Conservation (phyloP, 2,888 invertebrate species). For the Diplazon laetatorius region DNA sequence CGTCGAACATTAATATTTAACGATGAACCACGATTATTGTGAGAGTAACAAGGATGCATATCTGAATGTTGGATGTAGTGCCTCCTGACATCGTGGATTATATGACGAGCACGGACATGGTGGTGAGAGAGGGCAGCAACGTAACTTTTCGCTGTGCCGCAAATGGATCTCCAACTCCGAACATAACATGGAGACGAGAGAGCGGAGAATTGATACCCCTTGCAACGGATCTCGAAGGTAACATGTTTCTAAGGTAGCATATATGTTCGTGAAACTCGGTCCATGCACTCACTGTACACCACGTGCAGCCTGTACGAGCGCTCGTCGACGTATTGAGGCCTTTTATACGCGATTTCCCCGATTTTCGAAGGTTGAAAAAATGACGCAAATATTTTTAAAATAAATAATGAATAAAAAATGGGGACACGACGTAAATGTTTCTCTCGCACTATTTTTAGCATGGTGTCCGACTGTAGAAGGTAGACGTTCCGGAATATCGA, state of each 20-base stretch:
- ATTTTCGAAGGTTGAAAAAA: no score
- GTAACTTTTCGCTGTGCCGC: constrained; percentile 91
- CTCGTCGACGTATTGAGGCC: no score
- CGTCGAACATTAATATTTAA: no score
- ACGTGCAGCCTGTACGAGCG: no score
- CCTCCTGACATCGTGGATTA: constrained; percentile 91
- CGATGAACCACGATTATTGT: background rate
- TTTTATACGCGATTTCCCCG: no score
- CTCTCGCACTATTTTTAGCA: no score
- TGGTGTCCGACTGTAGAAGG: no score
- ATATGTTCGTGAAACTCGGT: background rate
- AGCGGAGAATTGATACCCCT: constrained; percentile 86
- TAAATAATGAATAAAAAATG: no score
- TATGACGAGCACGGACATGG: constrained; percentile 89
- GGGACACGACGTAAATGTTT: no score
- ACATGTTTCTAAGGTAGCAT: constrained; percentile 47
- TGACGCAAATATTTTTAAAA: no score
- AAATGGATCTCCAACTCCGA: constrained; percentile 91
- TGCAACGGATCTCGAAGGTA: constrained; percentile 79
- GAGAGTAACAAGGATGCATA: constrained; percentile 6
- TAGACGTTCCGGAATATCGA: no score
- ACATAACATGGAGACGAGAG: constrained; percentile 91
- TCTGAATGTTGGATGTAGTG: constrained; percentile 83
- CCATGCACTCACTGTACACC: background rate
- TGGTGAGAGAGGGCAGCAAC: constrained; percentile 90